Percentiles rank a stretch among this genome's conserved stretches.
Conservation (phyloP, 2,888 invertebrate species). For the Synanthedon vespiformis region DNA sequence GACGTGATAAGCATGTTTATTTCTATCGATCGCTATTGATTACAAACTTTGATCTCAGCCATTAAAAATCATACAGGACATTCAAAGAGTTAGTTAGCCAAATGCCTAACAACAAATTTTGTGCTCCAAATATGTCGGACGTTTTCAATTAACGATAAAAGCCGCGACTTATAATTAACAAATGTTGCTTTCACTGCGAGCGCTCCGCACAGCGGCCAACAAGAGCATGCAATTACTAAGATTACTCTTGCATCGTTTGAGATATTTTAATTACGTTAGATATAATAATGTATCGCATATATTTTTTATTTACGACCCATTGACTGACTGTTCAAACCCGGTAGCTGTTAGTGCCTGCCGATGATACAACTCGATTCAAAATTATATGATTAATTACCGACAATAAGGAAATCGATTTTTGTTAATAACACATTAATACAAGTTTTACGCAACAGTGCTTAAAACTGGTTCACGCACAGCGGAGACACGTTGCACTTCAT, state of each 20-base stretch:
- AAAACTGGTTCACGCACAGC: conserved; percentile 29
- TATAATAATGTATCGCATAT: conserved; percentile 10
- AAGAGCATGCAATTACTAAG: conserved; percentile 27
- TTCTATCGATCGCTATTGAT: too few relatives aligned
- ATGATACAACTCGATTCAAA: too few relatives aligned
- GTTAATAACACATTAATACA: conserved; percentile 23
- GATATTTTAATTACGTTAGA: conserved; percentile 29
- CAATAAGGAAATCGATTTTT: conserved; percentile 20
- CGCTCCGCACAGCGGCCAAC: conserved; percentile 13
- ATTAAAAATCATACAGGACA: too few relatives aligned
- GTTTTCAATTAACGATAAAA: conserved; percentile 6
- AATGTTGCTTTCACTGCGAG: conserved; percentile 26
- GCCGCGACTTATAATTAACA: conserved; percentile 1
- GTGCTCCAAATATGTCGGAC: conserved; percentile 2
- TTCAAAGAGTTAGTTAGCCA: too few relatives aligned
- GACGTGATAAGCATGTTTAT: too few relatives aligned
- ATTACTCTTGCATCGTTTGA: conserved; percentile 19
- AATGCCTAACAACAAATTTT: not conserved
- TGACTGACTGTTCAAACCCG: conserved; percentile 3
- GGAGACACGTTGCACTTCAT: conserved; percentile 12
- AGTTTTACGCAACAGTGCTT: conserved; percentile 20
- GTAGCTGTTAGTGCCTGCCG: conserved; percentile 1
- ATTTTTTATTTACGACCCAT: conserved; percentile 1
- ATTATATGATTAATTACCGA: conserved; percentile 3
- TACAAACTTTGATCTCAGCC: too few relatives aligned